Evolutionary conservation across 1,140 invertebrate genomes (phyloP), one percentile per base, ranked within the genome.

Genomic region (Sycophila sp.): DNA sequence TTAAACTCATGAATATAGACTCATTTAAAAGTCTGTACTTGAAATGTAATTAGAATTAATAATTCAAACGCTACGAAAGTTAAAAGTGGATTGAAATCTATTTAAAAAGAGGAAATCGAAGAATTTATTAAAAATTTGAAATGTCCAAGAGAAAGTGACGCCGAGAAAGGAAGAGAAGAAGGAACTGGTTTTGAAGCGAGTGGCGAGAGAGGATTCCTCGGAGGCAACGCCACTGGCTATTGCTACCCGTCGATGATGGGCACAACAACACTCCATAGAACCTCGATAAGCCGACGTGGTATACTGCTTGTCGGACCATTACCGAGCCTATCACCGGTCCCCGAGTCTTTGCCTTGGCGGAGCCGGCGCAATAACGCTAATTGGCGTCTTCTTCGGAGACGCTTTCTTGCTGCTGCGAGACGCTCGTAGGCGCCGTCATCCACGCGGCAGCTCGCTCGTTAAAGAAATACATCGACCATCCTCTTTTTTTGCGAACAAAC

Each of bases 281-380:
- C 68, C 58, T 40, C 73, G 70, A 74, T 76, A 75, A 78, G 64
- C 51, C 66, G 66, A 72, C 71, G 66, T 60, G 70, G 42, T 67
- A n/a, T n/a, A 73, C 58, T 65, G 74, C 38, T 72, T 74, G 74
- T 73, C 74, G 58, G 66, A 51, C 64, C 69, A 77, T 77, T 72
- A 68, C 65, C 47, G 40, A 40, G 72, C 58, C 45, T 70, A 76
- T 75, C 70, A 51, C 47, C 56, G 58, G 67, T 11, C n/a, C 55
- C 47, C 59, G 26, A 56, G 40, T 38, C 19, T 58, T 36, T 38
- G 36, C 38, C n/a, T 22, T 30, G 11, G 51, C 24, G 42, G 32
- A 36, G 24, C 34, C 11, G 34, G 34, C n/a, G 67, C 30, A 69
- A 69, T 69, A 69, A 53, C 56, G 17, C 67, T 69, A 69, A 69